Conservation (phyloP, 2,113 vertebrate genomes). For the Carassius carassius region DNA sequence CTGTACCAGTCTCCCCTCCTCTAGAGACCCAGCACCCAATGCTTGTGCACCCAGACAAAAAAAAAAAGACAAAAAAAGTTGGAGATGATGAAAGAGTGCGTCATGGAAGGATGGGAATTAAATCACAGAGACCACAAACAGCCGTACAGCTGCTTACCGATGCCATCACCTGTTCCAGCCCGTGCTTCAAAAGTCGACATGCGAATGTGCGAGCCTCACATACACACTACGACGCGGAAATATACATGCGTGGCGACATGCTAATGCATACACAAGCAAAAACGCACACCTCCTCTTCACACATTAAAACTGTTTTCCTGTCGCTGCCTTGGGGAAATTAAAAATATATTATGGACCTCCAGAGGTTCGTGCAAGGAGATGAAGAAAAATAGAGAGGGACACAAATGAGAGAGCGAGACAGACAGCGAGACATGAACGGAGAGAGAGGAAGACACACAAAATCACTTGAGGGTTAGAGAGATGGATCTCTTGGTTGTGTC, state of each 20-base stretch:
- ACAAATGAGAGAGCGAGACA: conserved; percentile 51
- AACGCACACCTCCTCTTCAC: conserved; percentile 59
- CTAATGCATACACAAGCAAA: conserved; percentile 45
- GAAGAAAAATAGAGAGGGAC: conserved; percentile 57
- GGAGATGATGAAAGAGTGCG: conserved; percentile 45
- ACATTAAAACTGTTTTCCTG: conserved; percentile 78
- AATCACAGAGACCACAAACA: conserved; percentile 49
- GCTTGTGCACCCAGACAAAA: conserved; percentile 23
- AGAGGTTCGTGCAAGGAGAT: conserved; percentile 71
- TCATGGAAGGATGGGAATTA: conserved; percentile 54
- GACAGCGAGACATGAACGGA: conserved; percentile 50
- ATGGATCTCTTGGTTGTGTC: conserved; percentile 49
- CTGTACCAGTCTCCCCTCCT: conserved; percentile 40
- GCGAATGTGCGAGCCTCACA: not conserved
- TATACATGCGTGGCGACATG: conserved; percentile 30
- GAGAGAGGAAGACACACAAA: conserved; percentile 36
- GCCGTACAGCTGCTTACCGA: conserved; percentile 62
- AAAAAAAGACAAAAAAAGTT: conserved; percentile 7
- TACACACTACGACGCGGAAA: conserved; percentile 41
- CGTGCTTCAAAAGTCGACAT: conserved; percentile 20
- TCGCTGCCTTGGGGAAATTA: conserved; percentile 80
- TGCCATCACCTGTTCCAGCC: conserved; percentile 56
- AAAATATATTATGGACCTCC: conserved; percentile 82
- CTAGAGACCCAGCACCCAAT: conserved; percentile 54
- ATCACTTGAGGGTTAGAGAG: conserved; percentile 58